phyloP scores from a whole-genome alignment of 2,888 invertebrate genomes.

The Epirrhoe tristata region DNA sequence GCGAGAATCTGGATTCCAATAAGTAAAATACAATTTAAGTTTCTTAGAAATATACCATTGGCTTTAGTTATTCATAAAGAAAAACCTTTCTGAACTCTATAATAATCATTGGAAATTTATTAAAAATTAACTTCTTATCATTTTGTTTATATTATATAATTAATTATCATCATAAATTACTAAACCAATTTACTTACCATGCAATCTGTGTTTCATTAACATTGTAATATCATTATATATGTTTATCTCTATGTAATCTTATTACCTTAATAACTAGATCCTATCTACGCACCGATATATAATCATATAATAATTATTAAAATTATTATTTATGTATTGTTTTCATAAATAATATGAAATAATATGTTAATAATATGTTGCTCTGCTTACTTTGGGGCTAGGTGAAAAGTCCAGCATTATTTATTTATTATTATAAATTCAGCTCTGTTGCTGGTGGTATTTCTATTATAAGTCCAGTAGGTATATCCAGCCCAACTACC shows the following conservation, averaged over 20 bases:
- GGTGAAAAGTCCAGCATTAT: too few relatives aligned
- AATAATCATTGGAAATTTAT: neutral
- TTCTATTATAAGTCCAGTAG: too few relatives aligned
- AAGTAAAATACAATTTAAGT: too few relatives aligned
- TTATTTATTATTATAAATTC: too few relatives aligned
- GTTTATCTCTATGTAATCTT: constrained; percentile 22
- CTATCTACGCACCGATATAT: neutral
- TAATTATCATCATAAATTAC: constrained; percentile 9
- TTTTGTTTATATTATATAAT: neutral
- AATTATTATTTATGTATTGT: neutral
- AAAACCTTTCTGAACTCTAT: neutral
- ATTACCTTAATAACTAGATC: constrained; percentile 6
- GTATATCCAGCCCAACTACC: too few relatives aligned
- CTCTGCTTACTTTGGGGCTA: too few relatives aligned
- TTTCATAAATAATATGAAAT: too few relatives aligned
- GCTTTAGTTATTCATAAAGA: too few relatives aligned
- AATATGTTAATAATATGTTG: too few relatives aligned
- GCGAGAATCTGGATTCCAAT: constrained; percentile 6
- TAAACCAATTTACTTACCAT: constrained; percentile 14
- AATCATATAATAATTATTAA: neutral
- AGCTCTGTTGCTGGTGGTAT: too few relatives aligned
- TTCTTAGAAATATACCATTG: too few relatives aligned
- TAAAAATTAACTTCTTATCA: neutral
- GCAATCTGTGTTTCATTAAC: constrained; percentile 26
- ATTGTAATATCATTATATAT: constrained; percentile 10